Evolutionary conservation across 37 sponge, comb jelly and placozoan species (phyloP), one percentile per base, ranked within the genome.

Genomic region (Hormiphora californensis): DNA sequence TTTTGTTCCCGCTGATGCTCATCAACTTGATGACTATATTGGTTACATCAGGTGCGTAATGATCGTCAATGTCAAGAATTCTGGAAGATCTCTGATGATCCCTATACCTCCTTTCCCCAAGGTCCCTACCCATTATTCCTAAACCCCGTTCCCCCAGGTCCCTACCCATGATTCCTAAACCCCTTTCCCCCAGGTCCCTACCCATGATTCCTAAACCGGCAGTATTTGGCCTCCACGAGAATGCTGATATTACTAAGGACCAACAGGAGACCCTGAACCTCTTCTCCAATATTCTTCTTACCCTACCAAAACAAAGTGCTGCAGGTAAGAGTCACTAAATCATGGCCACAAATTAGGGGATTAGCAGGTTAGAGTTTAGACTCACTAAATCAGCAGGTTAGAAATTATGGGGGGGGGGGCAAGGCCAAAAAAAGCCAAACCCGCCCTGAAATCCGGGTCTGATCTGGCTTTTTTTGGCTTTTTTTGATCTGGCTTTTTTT

Each of bases 141-240:
- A n/a, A n/a, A n/a, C n/a, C n/a, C n/a, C n/a, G n/a, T n/a, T n/a
- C n/a, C n/a, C n/a, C n/a, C n/a, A n/a, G n/a, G n/a, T n/a, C n/a
- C n/a, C n/a, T n/a, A n/a, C n/a, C n/a, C n/a, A n/a, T n/a, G n/a
- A n/a, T n/a, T n/a, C n/a, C n/a, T n/a, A n/a, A n/a, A n/a, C 98
- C 98, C n/a, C n/a, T n/a, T n/a, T 57, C 59, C 23, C 59, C 23
- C 81, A 89, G 94, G 32, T 81, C 90, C 11, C 88, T 97, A 7
- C 98, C 98, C 41, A 88, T 97, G 89, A 91, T 87, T 0, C 93
- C 98, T 9, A 91, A 94, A 67, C 98, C 98, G 21, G 94, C 92
- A 21, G 73, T 89, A 15, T 89, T 86, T 61, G 90, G 90, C 22
- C 57, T 89, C 9, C 90, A 89, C 53, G 90, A 89, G 34, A 89